phyloP scores from a whole-genome alignment of 2,113 vertebrate genomes.

The Agelaius phoeniceus region DNA sequence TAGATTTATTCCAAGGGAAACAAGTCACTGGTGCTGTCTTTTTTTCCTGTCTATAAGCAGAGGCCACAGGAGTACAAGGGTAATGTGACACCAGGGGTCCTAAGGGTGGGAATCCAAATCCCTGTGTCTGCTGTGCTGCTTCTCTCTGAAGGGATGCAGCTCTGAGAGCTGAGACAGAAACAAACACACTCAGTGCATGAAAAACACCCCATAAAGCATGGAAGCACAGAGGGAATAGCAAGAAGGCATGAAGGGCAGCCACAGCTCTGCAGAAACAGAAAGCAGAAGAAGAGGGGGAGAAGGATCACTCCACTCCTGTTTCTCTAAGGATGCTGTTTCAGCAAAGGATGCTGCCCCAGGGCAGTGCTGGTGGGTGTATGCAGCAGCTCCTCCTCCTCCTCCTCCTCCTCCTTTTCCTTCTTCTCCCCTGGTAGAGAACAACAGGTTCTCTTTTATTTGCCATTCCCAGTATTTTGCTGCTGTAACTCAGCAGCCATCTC shows the following conservation, averaged over 20 bases:
- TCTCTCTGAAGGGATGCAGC: background rate
- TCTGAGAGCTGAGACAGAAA: background rate
- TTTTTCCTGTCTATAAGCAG: background rate
- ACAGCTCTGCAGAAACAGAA: background rate
- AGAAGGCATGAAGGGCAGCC: background rate
- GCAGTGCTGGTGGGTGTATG: background rate
- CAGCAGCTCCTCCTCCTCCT: background rate
- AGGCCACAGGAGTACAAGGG: accelerated
- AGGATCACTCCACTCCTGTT: background rate
- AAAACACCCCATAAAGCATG: background rate
- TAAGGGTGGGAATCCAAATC: background rate
- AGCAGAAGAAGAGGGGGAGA: background rate
- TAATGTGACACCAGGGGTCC: background rate
- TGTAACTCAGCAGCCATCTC: background rate
- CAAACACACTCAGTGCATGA: accelerated
- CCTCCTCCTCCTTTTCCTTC: background rate
- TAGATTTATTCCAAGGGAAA: background rate
- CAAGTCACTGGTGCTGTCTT: background rate
- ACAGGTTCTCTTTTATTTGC: background rate
- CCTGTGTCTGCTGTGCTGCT: background rate
- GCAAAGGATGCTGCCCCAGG: background rate
- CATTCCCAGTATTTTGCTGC: background rate
- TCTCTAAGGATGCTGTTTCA: background rate
- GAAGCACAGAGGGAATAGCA: background rate
- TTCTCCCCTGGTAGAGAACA: background rate